Conservation (phyloP, 2,888 invertebrate genomes). For the Cheilosia variabilis region DNA sequence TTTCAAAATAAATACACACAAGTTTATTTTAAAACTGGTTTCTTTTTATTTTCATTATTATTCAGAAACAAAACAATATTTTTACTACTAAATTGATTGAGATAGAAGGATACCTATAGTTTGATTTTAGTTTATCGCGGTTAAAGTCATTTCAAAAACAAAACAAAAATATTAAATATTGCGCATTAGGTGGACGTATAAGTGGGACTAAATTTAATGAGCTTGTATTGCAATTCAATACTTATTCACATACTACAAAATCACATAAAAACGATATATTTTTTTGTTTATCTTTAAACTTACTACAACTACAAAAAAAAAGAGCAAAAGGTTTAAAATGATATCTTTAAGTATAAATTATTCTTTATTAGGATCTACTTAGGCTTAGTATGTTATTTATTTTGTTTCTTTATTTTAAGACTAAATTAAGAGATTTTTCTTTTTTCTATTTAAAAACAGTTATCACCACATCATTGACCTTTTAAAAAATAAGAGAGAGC, state of each 20-base stretch:
- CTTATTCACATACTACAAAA: constrained; percentile 15
- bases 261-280: constrained; percentile 30
- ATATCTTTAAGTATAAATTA: background rate
- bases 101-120: background rate
- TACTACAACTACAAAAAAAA: background rate
- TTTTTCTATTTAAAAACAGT: background rate
- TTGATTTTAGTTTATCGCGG: constrained; percentile 15
- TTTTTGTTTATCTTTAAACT: background rate
- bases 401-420: too few relatives aligned
- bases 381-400: background rate
- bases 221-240: constrained; percentile 40
- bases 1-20: background rate
- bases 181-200: constrained; percentile 64
- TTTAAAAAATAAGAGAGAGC: constrained; percentile 5
- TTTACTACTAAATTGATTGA: constrained; percentile 33
- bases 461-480: constrained; percentile 5
- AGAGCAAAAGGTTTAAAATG: background rate
- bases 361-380: background rate
- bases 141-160: constrained; percentile 26
- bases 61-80: constrained; percentile 21
- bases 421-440: background rate
- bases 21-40: constrained; percentile 17
- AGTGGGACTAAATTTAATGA: constrained; percentile 47
- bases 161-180: constrained; percentile 54
- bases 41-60: constrained; percentile 35